Base-by-base conservation (phyloP, 2,888 invertebrate species). In the Cryptops parisi region DNA sequence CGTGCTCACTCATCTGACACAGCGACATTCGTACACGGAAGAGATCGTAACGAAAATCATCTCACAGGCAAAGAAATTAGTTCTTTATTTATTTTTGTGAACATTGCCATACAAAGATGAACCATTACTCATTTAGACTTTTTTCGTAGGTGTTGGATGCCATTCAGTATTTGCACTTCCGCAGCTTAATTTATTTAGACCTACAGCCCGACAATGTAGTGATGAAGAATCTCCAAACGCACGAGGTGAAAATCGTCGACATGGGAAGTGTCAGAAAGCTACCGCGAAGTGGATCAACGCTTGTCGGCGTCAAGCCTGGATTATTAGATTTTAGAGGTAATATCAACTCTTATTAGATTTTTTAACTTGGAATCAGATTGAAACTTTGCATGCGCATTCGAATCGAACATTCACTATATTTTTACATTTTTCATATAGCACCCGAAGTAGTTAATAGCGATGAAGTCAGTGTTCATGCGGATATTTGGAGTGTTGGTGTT, bases 401-500 rank as follows among this genome's bases (percentile, higher is more conserved):
- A n/a, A n/a, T n/a, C n/a, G n/a, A n/a, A n/a, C n/a, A n/a, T n/a
- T n/a, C n/a, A n/a, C n/a, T n/a, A n/a, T n/a, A n/a, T n/a, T n/a
- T n/a, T n/a, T n/a, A n/a, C n/a, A n/a, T n/a, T 33, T 33, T 33
- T 33, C 33, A 65, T 58, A 60, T 72, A 78, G 84, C 94, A 5
- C 94, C 94, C 0, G 94, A 96, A 71, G 80, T 91, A 57, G 71
- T 91, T 47, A 80, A 80, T 65, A 84, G 88, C 65, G 91, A 93
- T 69, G 80, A 84, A 4, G 84, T 89, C 27, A 85, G 81, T 68
- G 84, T 84, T 1, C 87, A 89, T 68, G 84, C 88, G 2, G 98
- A 98, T 71, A 81, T 97, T 63, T 98, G 97, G 98, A 84, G 88
- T 21, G 78, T 97, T 49, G 97, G 94, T 51, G 88, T 88, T 12